phyloP scores from a whole-genome alignment of 2,888 invertebrate genomes.

The Ophion costatus region DNA sequence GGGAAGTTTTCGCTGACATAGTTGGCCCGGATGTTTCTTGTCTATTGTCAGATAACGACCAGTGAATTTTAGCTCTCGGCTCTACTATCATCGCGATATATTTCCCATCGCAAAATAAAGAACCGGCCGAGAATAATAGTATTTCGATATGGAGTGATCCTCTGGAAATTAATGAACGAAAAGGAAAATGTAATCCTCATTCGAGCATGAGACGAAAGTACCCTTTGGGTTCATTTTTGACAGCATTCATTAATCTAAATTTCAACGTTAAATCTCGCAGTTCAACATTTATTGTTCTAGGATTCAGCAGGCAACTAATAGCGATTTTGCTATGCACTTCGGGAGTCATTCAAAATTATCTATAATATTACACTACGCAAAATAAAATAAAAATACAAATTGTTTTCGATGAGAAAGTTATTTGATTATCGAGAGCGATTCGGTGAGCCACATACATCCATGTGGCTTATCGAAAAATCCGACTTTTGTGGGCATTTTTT shows the following conservation, averaged over 20 bases:
- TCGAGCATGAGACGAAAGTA: not conserved
- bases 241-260: slow-evolving; percentile 1
- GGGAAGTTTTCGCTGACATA: slow-evolving; percentile 9
- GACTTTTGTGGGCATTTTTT: too few species aligned
- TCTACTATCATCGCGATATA: not conserved
- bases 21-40: slow-evolving; percentile 9
- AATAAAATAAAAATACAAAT: too few species aligned
- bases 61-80: not conserved
- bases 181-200: not conserved
- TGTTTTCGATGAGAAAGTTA: not conserved
- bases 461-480: too few species aligned
- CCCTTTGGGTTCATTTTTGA: not conserved
- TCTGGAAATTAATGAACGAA: slow-evolving; percentile 7
- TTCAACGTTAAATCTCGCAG: not conserved
- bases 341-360: too few species aligned
- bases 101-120: not conserved
- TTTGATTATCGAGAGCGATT: not conserved
- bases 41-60: not conserved
- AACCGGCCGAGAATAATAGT: not conserved
- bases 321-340: too few species aligned
- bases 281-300: too few species aligned
- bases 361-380: too few species aligned
- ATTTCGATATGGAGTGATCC: slow-evolving; percentile 9
- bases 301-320: not conserved
- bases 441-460: too few species aligned